A percentile compares a stretch with the other conserved stretches of the same genome.
Evolutionary conservation across 64 coral and sea anemone species (phyloP).

Genomic region (Actinia equina): DNA sequence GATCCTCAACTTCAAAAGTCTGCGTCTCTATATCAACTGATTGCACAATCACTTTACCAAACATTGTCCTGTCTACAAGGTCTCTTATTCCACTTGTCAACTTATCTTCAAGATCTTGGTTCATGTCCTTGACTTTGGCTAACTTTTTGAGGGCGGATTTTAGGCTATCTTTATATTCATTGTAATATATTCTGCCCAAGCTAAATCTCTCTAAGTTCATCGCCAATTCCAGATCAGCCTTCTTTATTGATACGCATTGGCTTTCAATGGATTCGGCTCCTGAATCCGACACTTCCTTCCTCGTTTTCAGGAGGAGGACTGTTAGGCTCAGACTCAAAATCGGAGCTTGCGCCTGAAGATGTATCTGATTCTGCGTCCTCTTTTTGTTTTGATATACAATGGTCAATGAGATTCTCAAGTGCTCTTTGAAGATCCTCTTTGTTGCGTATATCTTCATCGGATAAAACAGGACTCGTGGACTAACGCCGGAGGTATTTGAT

Average conservation of each 20-base stretch:
- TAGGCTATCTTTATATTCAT: conserved; percentile 73
- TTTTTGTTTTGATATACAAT: conserved; percentile 13
- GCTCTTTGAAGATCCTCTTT: conserved; percentile 65
- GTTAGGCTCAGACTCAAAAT: conserved; percentile 68
- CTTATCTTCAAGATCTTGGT: conserved; percentile 46
- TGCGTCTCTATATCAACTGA: conserved; percentile 17
- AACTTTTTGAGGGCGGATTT: conserved; percentile 58
- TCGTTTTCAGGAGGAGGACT: background rate
- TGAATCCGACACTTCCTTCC: conserved; percentile 51
- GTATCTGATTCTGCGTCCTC: conserved; percentile 58
- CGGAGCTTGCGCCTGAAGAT: conserved; percentile 78
- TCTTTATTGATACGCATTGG: conserved; percentile 63
- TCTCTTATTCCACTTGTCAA: conserved; percentile 42
- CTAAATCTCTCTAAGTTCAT: conserved; percentile 79
- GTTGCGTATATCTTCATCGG: conserved; percentile 34
- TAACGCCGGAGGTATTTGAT: background rate
- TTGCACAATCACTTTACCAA: conserved; percentile 16
- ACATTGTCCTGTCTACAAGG: conserved; percentile 52
- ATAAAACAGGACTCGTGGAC: background rate
- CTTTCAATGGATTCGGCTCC: conserved; percentile 72
- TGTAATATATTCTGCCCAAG: conserved; percentile 78
- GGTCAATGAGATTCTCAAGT: conserved; percentile 50
- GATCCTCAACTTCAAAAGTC: background rate
- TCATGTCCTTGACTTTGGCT: conserved; percentile 34
- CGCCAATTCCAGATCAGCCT: conserved; percentile 51